Conservation (phyloP, 2,113 vertebrate genomes). For the Arvicanthis niloticus region DNA sequence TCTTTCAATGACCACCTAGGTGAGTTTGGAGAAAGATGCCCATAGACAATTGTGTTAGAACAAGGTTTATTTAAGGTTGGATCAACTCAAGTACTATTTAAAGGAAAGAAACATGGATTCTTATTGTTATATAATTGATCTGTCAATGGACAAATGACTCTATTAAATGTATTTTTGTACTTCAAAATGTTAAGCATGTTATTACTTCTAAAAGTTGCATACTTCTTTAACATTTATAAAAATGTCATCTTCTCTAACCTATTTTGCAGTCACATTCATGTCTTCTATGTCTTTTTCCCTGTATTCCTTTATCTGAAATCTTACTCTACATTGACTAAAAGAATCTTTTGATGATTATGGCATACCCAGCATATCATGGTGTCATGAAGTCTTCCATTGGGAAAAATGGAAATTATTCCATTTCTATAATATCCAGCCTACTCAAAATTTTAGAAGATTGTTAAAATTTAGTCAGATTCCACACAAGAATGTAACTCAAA, state of each 20-base stretch:
- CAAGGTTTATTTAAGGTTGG: background rate
- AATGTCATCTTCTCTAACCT: too few species aligned
- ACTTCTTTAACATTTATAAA: background rate
- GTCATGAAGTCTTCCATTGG: background rate
- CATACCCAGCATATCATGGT: background rate
- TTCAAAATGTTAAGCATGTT: background rate
- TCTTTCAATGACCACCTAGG: background rate
- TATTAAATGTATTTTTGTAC: background rate
- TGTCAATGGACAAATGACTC: background rate
- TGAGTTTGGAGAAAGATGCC: too few species aligned
- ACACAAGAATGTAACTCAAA: too few species aligned
- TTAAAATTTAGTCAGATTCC: too few species aligned
- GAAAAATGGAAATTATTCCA: background rate
- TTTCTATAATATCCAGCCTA: background rate
- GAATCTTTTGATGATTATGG: background rate
- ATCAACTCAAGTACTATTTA: background rate
- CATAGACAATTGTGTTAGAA: background rate
- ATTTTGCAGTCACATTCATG: background rate
- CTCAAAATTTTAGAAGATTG: background rate
- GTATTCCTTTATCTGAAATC: background rate
- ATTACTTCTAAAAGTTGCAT: background rate
- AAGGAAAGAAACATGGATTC: background rate
- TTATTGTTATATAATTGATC: background rate
- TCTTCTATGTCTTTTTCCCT: background rate
- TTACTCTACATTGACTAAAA: too few species aligned